Evolutionary conservation across 2,797 vertebrate species (phyloP), one percentile per base, ranked within the genome.

Genomic region (Momotus momota): DNA sequence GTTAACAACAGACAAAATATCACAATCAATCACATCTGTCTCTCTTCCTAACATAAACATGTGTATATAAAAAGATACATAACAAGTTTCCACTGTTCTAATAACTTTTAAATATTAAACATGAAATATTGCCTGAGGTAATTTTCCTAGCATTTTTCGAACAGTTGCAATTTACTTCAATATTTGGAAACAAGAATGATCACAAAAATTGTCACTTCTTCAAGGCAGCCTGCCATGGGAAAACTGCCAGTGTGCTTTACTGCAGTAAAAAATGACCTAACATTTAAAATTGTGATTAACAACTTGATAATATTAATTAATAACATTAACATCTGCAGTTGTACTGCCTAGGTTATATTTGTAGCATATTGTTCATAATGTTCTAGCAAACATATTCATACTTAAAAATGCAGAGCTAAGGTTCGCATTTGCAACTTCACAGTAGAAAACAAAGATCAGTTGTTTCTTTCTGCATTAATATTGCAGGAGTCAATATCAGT

Each of bases 131-230:
- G 79, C 89, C 91, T 43, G 31, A 78, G 72, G 91, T 72, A 3
- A 1, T 87, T 92, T 92, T 60, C 46, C 73, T 54, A 71, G 65
- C 14, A 83, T 72, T 95, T 90, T 86, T 88, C 27, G 41, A 83
- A 80, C 8, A 62, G 58, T 80, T 61, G 43, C 19, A 86, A 45
- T 83, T 91, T 48, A n/a, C 54, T 91, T 69, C 54, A 81, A 45
- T 78, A 88, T 93, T 81, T 93, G 65, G 51, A 95, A 93, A 81
- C 35, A 75, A 57, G 58, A 82, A 94, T 16, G 14, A 91, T 87
- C 35, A 66, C 43, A 83, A 78, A 78, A 78, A 35, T 31, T 75
- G 58, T 62, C 91, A 69, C 31, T 66, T 93, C 55, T 88, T 70
- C 64, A 33, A 57, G 94, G 51, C 29, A 80, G 41, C 5, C 49